Conservation (phyloP, 2,888 invertebrate species). For the Lysandra coridon region DNA sequence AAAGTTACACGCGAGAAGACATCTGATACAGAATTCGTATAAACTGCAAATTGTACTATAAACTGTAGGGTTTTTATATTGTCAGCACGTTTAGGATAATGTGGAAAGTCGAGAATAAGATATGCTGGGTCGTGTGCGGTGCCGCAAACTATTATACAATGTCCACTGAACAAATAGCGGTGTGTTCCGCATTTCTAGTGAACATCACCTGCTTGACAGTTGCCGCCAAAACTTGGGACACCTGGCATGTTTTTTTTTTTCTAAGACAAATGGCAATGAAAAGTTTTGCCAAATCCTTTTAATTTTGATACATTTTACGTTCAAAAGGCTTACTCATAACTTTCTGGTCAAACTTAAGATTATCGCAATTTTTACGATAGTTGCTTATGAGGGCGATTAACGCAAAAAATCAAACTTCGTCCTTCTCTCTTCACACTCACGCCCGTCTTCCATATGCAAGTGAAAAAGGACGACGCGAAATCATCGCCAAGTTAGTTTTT, state of each 20-base stretch:
- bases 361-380: too few species aligned
- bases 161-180: constrained; percentile 76
- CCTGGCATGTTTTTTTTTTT: background rate
- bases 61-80: constrained; percentile 59
- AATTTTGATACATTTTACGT: background rate
- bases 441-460: too few species aligned
- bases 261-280: background rate
- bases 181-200: constrained; percentile 80
- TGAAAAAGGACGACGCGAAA: too few species aligned
- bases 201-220: constrained; percentile 68
- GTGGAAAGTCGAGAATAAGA: constrained; percentile 77
- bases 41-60: background rate
- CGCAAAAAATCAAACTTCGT: too few species aligned
- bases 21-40: background rate
- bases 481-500: too few species aligned
- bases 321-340: too few species aligned
- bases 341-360: too few species aligned
- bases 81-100: constrained; percentile 73
- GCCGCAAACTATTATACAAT: constrained; percentile 79
- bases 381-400: too few species aligned
- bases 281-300: background rate
- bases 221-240: constrained; percentile 5
- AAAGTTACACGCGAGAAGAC: background rate
- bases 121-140: constrained; percentile 70
- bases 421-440: too few species aligned